Conservation (phyloP, 2,888 invertebrate species). For the Arge pagana region DNA sequence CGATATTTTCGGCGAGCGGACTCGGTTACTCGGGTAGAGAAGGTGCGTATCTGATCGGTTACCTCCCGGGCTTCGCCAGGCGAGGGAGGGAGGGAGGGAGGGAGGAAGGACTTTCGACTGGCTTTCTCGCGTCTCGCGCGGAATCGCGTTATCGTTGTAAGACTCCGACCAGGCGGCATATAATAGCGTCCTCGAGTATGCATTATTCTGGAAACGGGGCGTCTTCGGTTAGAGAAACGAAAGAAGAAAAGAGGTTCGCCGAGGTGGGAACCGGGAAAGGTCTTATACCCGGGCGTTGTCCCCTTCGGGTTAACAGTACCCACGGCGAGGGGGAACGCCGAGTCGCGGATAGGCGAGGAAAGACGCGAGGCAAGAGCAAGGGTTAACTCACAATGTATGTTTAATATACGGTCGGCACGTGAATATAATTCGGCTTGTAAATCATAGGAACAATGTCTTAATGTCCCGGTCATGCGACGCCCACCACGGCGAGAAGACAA, state of each 20-base stretch:
- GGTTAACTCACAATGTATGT: slow-evolving; percentile 52
- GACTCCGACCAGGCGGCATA: slow-evolving; percentile 12
- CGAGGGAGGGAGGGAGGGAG: no score
- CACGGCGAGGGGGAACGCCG: no score
- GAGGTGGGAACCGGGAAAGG: not conserved
- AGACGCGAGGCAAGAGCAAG: slow-evolving; percentile 32
- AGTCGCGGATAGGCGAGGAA: not conserved
- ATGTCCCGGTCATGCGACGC: slow-evolving; percentile 59
- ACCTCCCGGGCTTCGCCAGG: no score
- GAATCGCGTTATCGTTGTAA: no score
- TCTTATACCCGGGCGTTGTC: slow-evolving; percentile 5
- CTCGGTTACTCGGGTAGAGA: no score
- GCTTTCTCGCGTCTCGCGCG: no score
- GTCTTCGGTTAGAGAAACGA: slow-evolving; percentile 10
- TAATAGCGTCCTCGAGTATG: slow-evolving; percentile 20
- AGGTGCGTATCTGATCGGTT: no score
- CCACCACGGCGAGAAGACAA: slow-evolving; percentile 51
- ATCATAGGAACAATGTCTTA: slow-evolving; percentile 59
- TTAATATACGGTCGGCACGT: slow-evolving; percentile 57
- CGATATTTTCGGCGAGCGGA: no score
- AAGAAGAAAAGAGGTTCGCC: not conserved
- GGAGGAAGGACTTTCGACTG: no score
- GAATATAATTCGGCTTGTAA: slow-evolving; percentile 58
- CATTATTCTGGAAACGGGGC: slow-evolving; percentile 15
- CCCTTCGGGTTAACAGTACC: no score